Conservation (phyloP, 2,888 invertebrate genomes). For the Andrena camellia region DNA sequence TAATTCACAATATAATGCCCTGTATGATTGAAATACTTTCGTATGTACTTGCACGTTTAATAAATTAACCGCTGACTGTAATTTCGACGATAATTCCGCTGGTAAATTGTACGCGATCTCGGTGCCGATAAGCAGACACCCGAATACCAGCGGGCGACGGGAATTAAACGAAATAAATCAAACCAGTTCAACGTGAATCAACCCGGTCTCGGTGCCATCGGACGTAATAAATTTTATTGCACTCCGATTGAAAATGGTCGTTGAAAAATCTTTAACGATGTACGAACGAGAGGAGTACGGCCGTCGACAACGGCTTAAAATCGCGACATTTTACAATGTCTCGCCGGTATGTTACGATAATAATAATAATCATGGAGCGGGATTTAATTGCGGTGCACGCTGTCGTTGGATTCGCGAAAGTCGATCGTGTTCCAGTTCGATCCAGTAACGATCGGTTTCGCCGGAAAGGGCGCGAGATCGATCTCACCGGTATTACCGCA, state of each 20-base stretch:
- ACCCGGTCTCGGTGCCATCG: not conserved
- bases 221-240: not conserved
- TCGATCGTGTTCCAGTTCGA: constrained; percentile 68
- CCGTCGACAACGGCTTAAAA: not conserved
- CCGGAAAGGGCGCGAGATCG: constrained; percentile 58
- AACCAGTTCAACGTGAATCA: constrained; percentile 8
- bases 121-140: constrained; percentile 40
- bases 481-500: constrained; percentile 60
- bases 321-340: not conserved
- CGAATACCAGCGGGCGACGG: constrained; percentile 16
- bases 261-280: not conserved
- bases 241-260: not conserved
- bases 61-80: constrained; percentile 70
- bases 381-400: constrained; percentile 28
- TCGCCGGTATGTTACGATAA: not conserved
- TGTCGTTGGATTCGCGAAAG: constrained; percentile 26
- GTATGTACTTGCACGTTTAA: constrained; percentile 64
- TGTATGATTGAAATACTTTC: constrained; percentile 68
- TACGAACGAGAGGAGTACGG: not conserved
- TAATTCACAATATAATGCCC: constrained; percentile 70
- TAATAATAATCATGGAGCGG: not conserved
- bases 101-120: constrained; percentile 46
- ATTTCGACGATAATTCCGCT: constrained; percentile 63
- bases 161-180: constrained; percentile 50
- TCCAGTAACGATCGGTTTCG: constrained; percentile 68